Evolutionary conservation across 2,888 invertebrate genomes (phyloP), one percentile per base, ranked within the genome.

Genomic region (Troides aeacus): DNA sequence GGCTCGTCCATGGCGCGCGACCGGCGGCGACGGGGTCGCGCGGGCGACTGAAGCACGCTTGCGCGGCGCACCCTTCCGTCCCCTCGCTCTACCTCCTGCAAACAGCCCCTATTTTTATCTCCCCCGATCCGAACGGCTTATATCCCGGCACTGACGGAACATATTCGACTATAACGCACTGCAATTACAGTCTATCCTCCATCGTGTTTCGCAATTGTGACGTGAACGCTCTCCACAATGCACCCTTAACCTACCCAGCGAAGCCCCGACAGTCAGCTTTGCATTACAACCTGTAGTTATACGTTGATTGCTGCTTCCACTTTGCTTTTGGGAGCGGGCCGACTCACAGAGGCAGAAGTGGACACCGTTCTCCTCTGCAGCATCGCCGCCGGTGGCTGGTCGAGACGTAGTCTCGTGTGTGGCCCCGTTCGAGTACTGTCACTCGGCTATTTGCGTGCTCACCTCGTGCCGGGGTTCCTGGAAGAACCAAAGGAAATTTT

Each of bases 1-100:
- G 81, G 78, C 70, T 93, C 93, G 81, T 92, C 92, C 92, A 89
- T 92, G 82, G 89, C 93, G 87, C 91, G 91, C 92, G 88, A 88
- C 92, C 90, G 91, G 89, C 91, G 90, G 90, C 92, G 84, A 89
- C 93, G 92, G 90, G 90, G 90, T 90, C 93, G 93, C 92, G 90
- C 90, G 89, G 90, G 90, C 93, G 93, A 93, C 91, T 92, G 93
- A 79, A 87, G 80, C 86, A 90, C 93, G 92, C 91, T 86, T 88
- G 90, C 93, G 93, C 92, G 88, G 80, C 85, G 87, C 87, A 82
- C 90, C 92, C 92, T 86, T 84, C 87, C 85, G 73, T 80, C 86
- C 81, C 84, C 82, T 75, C 87, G 81, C 79, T 81, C 86, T 85
- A 81, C 86, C 76, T 78, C 87, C 90, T 91, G 90, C 89, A 85